Percentiles rank a stretch among this genome's conserved stretches.
phyloP scores from a whole-genome alignment of 2,113 vertebrate species.

The Dolichallabes microphthalmus region DNA sequence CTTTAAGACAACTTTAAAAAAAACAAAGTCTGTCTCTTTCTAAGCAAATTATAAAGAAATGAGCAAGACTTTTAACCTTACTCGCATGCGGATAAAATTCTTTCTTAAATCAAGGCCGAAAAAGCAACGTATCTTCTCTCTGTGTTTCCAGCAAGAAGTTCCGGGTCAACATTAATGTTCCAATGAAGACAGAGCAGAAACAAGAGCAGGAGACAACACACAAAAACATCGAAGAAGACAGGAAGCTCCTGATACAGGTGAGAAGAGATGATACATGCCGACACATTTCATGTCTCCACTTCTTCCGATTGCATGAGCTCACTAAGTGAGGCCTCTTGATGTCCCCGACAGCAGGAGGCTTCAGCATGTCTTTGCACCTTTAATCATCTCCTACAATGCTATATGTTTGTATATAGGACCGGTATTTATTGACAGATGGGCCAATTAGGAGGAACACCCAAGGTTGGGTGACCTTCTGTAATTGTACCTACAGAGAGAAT shows the following conservation, averaged over 20 bases:
- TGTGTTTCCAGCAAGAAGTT: constrained; percentile 85
- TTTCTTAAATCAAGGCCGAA: neutral
- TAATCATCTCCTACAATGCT: neutral
- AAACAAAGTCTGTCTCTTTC: too few species aligned
- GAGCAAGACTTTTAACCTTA: neutral
- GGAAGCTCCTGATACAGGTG: constrained; percentile 98
- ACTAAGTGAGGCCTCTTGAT: too few species aligned
- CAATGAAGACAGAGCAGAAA: constrained; percentile 99
- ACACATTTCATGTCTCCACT: neutral
- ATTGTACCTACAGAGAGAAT: neutral
- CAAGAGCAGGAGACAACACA: constrained; percentile 99
- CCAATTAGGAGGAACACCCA: neutral
- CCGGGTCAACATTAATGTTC: constrained; percentile 97
- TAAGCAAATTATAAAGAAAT: too few species aligned
- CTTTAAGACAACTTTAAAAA: too few species aligned
- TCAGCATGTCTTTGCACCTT: neutral
- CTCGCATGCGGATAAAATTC: neutral
- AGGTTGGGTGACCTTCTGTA: neutral
- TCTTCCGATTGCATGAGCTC: too few species aligned
- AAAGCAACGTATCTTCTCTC: neutral
- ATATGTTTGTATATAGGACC: too few species aligned
- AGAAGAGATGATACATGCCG: neutral
- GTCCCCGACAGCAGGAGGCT: too few species aligned
- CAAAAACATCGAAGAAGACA: constrained; percentile 98
- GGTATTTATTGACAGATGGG: neutral